These are phyloP conservation scores for Saccostrea cuccullata DNA, from an alignment of 1,140 invertebrate species.

Conservation along the genomic window DNA sequence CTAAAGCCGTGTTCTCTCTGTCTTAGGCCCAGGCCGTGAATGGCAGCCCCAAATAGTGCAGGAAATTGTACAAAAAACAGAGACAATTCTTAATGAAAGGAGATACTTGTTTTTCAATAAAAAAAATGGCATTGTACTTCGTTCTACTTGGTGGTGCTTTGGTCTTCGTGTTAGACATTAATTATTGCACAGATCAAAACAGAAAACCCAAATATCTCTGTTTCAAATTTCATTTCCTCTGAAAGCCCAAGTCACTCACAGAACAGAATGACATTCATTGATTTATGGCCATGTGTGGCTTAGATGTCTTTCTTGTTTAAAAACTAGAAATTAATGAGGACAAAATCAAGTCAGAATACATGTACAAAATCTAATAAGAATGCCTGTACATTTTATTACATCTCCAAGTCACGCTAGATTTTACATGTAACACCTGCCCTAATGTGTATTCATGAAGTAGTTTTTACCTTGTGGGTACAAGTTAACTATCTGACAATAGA, in stretches of 20 bases:
- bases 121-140: background rate
- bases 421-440: slow-evolving; percentile 9
- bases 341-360: background rate
- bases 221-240: background rate
- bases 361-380: background rate
- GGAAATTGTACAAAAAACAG: background rate
- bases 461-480: background rate
- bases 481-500: background rate
- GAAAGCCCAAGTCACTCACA: background rate
- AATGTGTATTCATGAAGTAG: slow-evolving; percentile 31
- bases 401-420: background rate
- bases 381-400: background rate
- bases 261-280: slow-evolving; percentile 23
- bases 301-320: slow-evolving; percentile 14
- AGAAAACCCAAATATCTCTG: background rate
- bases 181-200: background rate
- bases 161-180: background rate
- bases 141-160: background rate
- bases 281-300: background rate
- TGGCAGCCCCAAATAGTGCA: background rate
- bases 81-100: background rate
- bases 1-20: background rate
- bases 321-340: background rate
- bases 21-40: background rate
- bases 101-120: background rate